Evolutionary conservation across 1,140 invertebrate species (phyloP), one percentile per base, ranked within the genome.

Genomic region (Drosophila nigrodunni): DNA sequence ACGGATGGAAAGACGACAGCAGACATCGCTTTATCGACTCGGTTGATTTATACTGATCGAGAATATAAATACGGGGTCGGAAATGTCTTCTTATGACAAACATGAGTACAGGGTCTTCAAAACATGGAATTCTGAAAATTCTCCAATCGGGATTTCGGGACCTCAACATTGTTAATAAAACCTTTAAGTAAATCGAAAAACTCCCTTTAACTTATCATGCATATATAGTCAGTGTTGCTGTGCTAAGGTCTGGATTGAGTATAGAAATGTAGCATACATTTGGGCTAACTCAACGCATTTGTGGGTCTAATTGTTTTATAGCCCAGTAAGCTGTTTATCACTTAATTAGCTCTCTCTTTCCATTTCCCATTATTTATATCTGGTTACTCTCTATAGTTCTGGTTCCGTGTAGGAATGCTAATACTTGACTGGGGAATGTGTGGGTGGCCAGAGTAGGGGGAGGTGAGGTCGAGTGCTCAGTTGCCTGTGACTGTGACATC

Each of bases 401-500:
- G 39, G 5, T 39, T 34, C 15, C 39, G 25, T 18, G 7, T 13
- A 4, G 41, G 30, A 68, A 59, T 68, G 13, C 43, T 6, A 43
- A 5, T 13, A 13, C 7, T 43, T 37, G 52, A 18, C 4, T 15
- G 8, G 18, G 18, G 18, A 21, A 1, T 21, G 18, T 21, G 18
- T 21, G 18, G 18, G 18, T 2, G 9, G 15, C 3, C 0, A 3
- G 9, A 4, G 34, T 6, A 47, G 58, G 62, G 62, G 76, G 59
- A 13, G 65, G 2, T 39, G 37, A 3, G 37, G 41, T 46, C n/a
- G 50, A 25, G 11, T 37, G 37, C 15, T 54, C 35, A 37, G 30
- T 54, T 35, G n/a, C 15, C 50, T 35, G 50, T 37, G 30, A 11
- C 30, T 50, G 46, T 61, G 76, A 67, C 82, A 76, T 77, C 77